A percentile compares a stretch with the other conserved stretches of the same genome.
These are phyloP conservation scores for Aleiodes sp. DNA, from an alignment of 1,140 invertebrate genomes.

Conservation along the genomic window DNA sequence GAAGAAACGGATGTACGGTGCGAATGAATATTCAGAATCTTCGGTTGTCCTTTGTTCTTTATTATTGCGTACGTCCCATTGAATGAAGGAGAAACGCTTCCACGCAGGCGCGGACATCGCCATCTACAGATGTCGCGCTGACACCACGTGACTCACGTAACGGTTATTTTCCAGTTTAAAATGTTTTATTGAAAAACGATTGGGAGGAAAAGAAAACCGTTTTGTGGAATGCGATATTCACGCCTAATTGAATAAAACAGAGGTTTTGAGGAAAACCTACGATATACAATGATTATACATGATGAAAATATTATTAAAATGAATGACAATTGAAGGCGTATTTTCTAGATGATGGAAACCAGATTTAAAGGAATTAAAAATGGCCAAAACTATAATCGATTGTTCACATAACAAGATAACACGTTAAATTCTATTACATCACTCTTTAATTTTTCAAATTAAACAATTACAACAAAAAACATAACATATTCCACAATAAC, in stretches of 20 bases:
- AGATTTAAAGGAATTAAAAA: slow-evolving; percentile 33
- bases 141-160: too few species aligned
- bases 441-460: slow-evolving; percentile 47
- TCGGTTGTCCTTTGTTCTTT: slow-evolving; percentile 57
- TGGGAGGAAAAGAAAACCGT: neutral
- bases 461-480: slow-evolving; percentile 45
- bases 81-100: slow-evolving; percentile 39
- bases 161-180: too few species aligned
- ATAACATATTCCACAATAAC: too few species aligned
- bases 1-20: slow-evolving; percentile 62
- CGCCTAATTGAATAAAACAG: slow-evolving; percentile 27
- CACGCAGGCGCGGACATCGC: slow-evolving; percentile 27
- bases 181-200: too few species aligned
- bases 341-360: slow-evolving; percentile 53
- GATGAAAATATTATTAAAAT: neutral
- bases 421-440: slow-evolving; percentile 45
- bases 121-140: neutral
- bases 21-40: slow-evolving; percentile 65
- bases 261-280: slow-evolving; percentile 34
- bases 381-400: slow-evolving; percentile 27
- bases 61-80: slow-evolving; percentile 30
- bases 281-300: slow-evolving; percentile 46
- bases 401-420: slow-evolving; percentile 31
- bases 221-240: neutral
- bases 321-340: slow-evolving; percentile 62